Evolutionary conservation across 2,888 invertebrate genomes (phyloP).

Genomic region (Clusia tigrina): DNA sequence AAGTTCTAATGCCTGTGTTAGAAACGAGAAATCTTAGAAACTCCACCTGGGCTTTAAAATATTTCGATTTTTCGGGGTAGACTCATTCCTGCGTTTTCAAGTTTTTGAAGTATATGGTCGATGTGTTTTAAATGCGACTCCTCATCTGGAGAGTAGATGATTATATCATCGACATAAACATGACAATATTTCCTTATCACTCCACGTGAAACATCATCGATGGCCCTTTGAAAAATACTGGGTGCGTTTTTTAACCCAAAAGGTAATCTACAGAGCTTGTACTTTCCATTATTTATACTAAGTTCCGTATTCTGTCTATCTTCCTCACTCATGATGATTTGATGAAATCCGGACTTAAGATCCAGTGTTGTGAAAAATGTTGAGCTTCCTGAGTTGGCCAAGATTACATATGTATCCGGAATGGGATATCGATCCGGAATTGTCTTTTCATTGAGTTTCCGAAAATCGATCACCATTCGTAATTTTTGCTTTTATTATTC

Average conservation of each 20-base stretch:
- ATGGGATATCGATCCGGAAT: constrained; percentile 19
- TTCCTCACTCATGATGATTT: constrained; percentile 28
- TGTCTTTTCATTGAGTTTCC: constrained; percentile 27
- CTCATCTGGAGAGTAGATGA: constrained; percentile 25
- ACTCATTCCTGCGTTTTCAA: constrained; percentile 34
- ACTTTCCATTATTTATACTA: constrained; percentile 26
- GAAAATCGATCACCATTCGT: neutral
- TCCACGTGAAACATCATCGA: constrained; percentile 28
- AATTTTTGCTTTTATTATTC: constrained; percentile 15
- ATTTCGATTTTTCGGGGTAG: constrained; percentile 37
- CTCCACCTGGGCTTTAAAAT: constrained; percentile 33
- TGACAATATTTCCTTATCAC: constrained; percentile 34
- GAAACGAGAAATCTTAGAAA: constrained; percentile 33
- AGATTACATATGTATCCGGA: neutral
- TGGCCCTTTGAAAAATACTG: constrained; percentile 30
- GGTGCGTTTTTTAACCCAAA: constrained; percentile 31
- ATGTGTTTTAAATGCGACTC: constrained; percentile 30
- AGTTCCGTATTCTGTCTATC: constrained; percentile 34
- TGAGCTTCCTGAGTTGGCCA: neutral
- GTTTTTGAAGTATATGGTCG: constrained; percentile 27
- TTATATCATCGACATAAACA: constrained; percentile 39
- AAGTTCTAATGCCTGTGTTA: constrained; percentile 29
- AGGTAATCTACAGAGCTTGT: constrained; percentile 26
- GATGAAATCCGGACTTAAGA: constrained; percentile 30
- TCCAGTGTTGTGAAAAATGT: neutral